phyloP scores from a whole-genome alignment of 2,888 invertebrate genomes.

The Drosophila fulvimacula region DNA sequence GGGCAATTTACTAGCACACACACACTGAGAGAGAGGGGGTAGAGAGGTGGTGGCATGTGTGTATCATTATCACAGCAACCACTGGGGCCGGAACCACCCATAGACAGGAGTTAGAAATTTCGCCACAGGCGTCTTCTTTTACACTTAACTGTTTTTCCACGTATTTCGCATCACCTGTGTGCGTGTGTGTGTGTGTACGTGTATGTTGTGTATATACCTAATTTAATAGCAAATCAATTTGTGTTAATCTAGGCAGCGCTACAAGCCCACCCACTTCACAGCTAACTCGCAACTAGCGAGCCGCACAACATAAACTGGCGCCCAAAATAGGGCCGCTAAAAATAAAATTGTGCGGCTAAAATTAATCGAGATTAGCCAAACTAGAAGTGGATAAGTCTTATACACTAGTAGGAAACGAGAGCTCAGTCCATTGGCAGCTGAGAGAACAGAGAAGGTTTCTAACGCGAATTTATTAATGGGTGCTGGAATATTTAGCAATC shows the following conservation, averaged over 20 bases:
- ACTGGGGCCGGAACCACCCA: slow-evolving; percentile 51
- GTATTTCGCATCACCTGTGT: slow-evolving; percentile 49
- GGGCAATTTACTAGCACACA: slow-evolving; percentile 66
- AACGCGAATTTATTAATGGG: too few relatives aligned
- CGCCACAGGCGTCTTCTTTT: slow-evolving; percentile 77
- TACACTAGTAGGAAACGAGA: not conserved
- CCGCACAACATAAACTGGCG: not conserved
- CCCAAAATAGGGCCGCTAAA: slow-evolving; percentile 44
- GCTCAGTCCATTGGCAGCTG: too few relatives aligned
- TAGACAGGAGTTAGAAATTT: slow-evolving; percentile 44
- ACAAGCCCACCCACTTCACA: slow-evolving; percentile 62
- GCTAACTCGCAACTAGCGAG: slow-evolving; percentile 20
- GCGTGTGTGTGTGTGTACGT: slow-evolving; percentile 13
- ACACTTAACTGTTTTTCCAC: slow-evolving; percentile 79
- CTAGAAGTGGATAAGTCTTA: too few relatives aligned
- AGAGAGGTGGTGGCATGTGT: slow-evolving; percentile 41
- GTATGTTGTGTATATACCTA: slow-evolving; percentile 56
- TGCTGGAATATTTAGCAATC: too few relatives aligned
- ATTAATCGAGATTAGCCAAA: not conserved
- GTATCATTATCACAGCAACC: slow-evolving; percentile 79
- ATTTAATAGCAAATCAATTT: slow-evolving; percentile 84
- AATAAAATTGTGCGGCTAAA: not conserved
- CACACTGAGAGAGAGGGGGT: slow-evolving; percentile 23
- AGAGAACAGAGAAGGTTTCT: too few relatives aligned
- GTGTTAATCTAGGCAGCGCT: slow-evolving; percentile 67